Conservation (phyloP, 2,888 invertebrate species). For the Rhodophaea formosa region DNA sequence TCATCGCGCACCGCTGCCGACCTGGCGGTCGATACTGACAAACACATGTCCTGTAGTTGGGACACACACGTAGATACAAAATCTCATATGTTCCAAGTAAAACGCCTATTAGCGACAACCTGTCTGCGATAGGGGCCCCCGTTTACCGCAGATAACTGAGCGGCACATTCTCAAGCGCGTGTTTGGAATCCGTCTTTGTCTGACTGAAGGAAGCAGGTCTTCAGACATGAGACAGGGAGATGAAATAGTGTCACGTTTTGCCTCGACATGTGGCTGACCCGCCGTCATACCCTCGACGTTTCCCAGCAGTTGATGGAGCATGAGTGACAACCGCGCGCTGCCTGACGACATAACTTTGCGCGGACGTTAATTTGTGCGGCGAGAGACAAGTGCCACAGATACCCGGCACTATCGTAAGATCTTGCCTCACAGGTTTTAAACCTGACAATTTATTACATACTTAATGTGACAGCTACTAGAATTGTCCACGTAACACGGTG, state of each 20-base stretch:
- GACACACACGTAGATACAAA: constrained; percentile 74
- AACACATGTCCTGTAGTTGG: constrained; percentile 63
- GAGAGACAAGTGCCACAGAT: constrained; percentile 62
- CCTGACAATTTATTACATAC: constrained; percentile 61
- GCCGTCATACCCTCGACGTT: constrained; percentile 71
- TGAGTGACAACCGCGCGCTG: constrained; percentile 72
- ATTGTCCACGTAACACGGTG: constrained; percentile 44
- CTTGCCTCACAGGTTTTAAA: constrained; percentile 61
- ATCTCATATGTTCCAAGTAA: constrained; percentile 67
- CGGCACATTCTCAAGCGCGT: constrained; percentile 60
- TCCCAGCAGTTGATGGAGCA: constrained; percentile 80
- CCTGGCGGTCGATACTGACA: constrained; percentile 58
- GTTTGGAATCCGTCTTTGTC: constrained; percentile 70
- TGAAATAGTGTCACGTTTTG: constrained; percentile 71
- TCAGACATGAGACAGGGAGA: constrained; percentile 68
- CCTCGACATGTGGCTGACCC: constrained; percentile 76
- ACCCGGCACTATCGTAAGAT: constrained; percentile 63
- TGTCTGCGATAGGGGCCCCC: constrained; percentile 70
- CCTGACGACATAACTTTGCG: constrained; percentile 71
- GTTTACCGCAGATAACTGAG: constrained; percentile 65
- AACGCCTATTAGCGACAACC: constrained; percentile 79
- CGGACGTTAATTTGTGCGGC: constrained; percentile 72
- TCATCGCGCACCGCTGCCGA: constrained; percentile 54
- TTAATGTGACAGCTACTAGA: constrained; percentile 71
- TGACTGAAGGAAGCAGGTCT: constrained; percentile 56